These are phyloP conservation scores for Anagrus nilaparvatae DNA, from an alignment of 1,140 invertebrate genomes.

Conservation along the genomic window DNA sequence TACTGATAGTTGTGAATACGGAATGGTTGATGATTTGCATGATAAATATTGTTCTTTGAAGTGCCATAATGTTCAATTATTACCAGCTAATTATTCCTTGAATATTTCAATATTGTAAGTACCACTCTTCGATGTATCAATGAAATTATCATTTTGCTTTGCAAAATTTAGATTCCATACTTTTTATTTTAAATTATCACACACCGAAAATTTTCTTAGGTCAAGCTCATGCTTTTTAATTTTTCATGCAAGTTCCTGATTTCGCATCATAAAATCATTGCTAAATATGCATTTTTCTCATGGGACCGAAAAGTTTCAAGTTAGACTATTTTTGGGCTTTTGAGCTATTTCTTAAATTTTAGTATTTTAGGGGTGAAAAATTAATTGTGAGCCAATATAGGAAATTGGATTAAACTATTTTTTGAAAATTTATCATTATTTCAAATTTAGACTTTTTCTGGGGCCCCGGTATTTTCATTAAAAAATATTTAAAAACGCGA, in stretches of 20 bases:
- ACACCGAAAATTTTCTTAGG: background rate
- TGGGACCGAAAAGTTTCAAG: constrained; percentile 53
- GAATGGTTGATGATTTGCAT: background rate
- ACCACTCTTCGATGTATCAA: background rate
- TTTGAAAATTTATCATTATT: too few relatives aligned
- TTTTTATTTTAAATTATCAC: background rate
- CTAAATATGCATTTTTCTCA: constrained; percentile 56
- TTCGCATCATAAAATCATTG: constrained; percentile 49
- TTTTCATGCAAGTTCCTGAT: constrained; percentile 10
- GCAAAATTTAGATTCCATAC: background rate
- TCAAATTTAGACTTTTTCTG: too few relatives aligned
- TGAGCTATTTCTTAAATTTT: constrained; percentile 44
- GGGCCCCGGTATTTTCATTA: too few relatives aligned
- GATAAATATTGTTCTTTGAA: background rate
- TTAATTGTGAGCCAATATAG: too few relatives aligned
- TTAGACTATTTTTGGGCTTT: constrained; percentile 57
- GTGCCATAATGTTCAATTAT: background rate
- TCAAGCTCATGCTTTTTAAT: too few relatives aligned
- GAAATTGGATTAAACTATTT: too few relatives aligned
- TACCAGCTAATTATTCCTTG: background rate
- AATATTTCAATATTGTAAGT: background rate
- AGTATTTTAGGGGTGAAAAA: background rate
- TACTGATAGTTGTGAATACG: background rate
- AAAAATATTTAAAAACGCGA: too few relatives aligned
- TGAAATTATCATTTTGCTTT: background rate